phyloP scores from a whole-genome alignment of 2,113 vertebrate species.

The Nibea albiflora region DNA sequence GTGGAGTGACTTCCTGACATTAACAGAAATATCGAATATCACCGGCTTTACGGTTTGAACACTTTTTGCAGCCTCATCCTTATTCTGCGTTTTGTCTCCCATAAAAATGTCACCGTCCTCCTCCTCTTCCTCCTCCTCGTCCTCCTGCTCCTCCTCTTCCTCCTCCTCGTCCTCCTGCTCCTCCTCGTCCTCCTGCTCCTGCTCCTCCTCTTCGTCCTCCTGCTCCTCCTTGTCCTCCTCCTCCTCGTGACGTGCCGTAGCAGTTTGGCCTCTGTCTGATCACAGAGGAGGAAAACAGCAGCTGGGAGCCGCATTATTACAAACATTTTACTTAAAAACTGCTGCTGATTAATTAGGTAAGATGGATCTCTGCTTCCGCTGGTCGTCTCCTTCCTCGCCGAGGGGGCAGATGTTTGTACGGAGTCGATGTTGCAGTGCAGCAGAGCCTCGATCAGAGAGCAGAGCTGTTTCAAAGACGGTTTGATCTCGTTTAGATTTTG shows the following conservation, averaged over 20 bases:
- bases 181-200: not conserved
- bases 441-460: slow-evolving; percentile 55
- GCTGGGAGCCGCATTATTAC: slow-evolving; percentile 24
- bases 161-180: too few relatives aligned
- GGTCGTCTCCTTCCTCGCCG: slow-evolving; percentile 6
- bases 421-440: slow-evolving; percentile 34
- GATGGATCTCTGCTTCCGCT: slow-evolving; percentile 38
- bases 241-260: not conserved
- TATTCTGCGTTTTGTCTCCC: slow-evolving; percentile 23
- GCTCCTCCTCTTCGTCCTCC: not conserved
- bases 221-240: too few relatives aligned
- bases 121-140: too few relatives aligned
- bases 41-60: not conserved
- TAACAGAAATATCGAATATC: not conserved
- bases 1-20: slow-evolving; percentile 8
- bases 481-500: slow-evolving; percentile 70
- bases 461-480: slow-evolving; percentile 60
- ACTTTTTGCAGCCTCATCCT: slow-evolving; percentile 15
- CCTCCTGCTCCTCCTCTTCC: too few relatives aligned
- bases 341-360: slow-evolving; percentile 51
- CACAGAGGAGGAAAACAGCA: not conserved
- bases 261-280: slow-evolving; percentile 28
- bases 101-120: slow-evolving; percentile 19
- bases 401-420: slow-evolving; percentile 61
- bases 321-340: slow-evolving; percentile 43